A percentile compares a stretch with the other conserved stretches of the same genome.
phyloP scores from a whole-genome alignment of 2,888 invertebrate species.

The Andrena hattorfiana region DNA sequence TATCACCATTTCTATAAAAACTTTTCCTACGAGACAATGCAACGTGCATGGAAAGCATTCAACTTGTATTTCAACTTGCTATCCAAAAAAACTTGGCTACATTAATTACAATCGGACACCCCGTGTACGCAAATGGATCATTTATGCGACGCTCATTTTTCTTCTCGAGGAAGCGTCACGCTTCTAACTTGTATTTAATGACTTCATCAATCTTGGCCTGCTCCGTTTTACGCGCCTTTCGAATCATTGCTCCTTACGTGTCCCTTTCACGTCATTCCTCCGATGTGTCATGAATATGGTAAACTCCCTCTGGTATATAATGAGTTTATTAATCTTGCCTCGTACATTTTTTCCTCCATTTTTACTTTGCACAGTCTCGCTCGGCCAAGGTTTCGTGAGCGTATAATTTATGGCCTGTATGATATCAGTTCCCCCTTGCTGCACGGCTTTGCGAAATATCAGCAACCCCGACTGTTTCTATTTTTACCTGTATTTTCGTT shows the following conservation, averaged over 20 bases:
- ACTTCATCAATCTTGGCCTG: conserved; percentile 24
- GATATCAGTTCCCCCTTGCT: not conserved
- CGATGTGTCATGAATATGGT: not conserved
- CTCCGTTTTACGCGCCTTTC: not conserved
- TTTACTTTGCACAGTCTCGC: not conserved
- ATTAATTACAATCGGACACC: conserved; percentile 1
- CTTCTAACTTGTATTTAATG: conserved; percentile 4
- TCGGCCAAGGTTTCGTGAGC: not conserved
- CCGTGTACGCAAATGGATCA: not conserved
- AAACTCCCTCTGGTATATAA: not conserved
- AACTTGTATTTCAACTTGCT: not conserved
- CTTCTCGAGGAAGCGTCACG: not conserved
- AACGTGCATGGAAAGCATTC: too few relatives aligned
- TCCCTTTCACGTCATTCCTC: conserved; percentile 2
- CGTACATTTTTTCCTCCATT: not conserved
- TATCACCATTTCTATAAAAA: too few relatives aligned
- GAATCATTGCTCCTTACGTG: conserved; percentile 6
- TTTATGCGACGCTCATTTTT: conserved; percentile 12
- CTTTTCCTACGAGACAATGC: too few relatives aligned
- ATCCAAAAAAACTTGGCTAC: not conserved
- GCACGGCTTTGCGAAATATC: not conserved
- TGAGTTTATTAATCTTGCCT: not conserved
- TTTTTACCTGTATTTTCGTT: not conserved
- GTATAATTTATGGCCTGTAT: not conserved
- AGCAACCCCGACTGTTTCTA: not conserved